Evolutionary conservation across 2,113 vertebrate species (phyloP), one percentile per base, ranked within the genome.

Genomic region (Oreochromis spilurus): DNA sequence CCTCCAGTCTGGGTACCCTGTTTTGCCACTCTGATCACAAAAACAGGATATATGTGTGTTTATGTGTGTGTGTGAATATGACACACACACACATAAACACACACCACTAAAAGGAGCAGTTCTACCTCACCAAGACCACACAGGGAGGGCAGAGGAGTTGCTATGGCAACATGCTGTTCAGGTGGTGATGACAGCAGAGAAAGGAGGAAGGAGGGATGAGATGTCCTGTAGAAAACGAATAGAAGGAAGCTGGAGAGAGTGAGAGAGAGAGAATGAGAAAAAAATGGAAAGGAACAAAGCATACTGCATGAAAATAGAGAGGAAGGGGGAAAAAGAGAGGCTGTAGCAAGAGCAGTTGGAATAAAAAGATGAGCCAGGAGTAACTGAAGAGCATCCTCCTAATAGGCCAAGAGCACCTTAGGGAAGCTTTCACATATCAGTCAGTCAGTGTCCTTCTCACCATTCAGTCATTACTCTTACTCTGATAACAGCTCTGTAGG

Each of bases 1-100:
- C 92, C 91, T 91, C 84, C 89, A 90, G 91, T 93, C 89, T 90
- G 88, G 85, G 87, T 83, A 88, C 88, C 67, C 55, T 84, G 67
- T 90, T 85, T 58, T 91, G 81, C 81, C 88, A 87, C 62, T 70
- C n/a, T 19, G 24, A 77, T 84, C 81, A 81, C 84, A 89, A 91
- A 90, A 92, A 93, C 92, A 93, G 92, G 91, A 92, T 90, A 65
- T 58, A 6, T 87, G 75, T 5, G 19, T 5, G 17, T 3, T 8
- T 19, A 4, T 52, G 8, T 52, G 17, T n/a, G 50, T 52, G 8
- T 5, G 17, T n/a, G 17, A 50, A 19, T 52, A 11, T 31, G 67
- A 45, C 54, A 62, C 58, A 62, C 31, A 62, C 31, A 36, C 58
- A 62, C 17, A 65, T n/a, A 36, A 36, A 65, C 17, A 65, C 31